phyloP scores from a whole-genome alignment of 2,797 vertebrate genomes.

The Acestrorhynchus altus region DNA sequence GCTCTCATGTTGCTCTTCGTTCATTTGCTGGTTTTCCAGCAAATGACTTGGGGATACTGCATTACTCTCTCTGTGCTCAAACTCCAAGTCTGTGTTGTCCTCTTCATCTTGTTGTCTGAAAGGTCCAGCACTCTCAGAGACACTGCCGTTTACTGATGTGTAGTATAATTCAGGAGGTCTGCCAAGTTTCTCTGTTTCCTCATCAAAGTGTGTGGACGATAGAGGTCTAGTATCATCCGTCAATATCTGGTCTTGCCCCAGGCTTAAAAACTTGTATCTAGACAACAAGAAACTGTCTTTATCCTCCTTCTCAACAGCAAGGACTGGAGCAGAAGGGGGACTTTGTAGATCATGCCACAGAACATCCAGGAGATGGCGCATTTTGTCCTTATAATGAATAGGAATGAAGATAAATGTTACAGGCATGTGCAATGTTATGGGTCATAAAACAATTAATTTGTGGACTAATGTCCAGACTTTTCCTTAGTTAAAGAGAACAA shows the following conservation, averaged over 20 bases:
- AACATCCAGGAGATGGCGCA: conserved; percentile 86
- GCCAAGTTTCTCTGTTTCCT: conserved; percentile 46
- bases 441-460: neutral
- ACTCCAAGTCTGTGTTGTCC: neutral
- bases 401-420: conserved; percentile 23
- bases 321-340: conserved; percentile 48
- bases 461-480: neutral
- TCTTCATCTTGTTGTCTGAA: conserved; percentile 10
- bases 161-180: conserved; percentile 41
- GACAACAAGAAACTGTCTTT: conserved; percentile 30
- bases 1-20: conserved; percentile 58
- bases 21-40: conserved; percentile 35
- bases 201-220: conserved; percentile 49
- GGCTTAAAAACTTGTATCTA: conserved; percentile 23
- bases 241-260: conserved; percentile 48
- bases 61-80: conserved; percentile 5
- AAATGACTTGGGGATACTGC: conserved; percentile 11
- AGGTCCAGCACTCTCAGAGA: conserved; percentile 50
- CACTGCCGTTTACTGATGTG: conserved; percentile 40
- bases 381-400: conserved; percentile 84
- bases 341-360: conserved; percentile 84
- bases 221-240: conserved; percentile 56
- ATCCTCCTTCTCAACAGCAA: conserved; percentile 39
- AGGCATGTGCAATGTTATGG: too few species aligned
- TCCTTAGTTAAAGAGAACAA: neutral